Percentiles rank a stretch among this genome's conserved stretches.
These are phyloP conservation scores for Enteromius afrohamiltoni DNA, from an alignment of 2,797 vertebrate genomes.

Conservation along the genomic window DNA sequence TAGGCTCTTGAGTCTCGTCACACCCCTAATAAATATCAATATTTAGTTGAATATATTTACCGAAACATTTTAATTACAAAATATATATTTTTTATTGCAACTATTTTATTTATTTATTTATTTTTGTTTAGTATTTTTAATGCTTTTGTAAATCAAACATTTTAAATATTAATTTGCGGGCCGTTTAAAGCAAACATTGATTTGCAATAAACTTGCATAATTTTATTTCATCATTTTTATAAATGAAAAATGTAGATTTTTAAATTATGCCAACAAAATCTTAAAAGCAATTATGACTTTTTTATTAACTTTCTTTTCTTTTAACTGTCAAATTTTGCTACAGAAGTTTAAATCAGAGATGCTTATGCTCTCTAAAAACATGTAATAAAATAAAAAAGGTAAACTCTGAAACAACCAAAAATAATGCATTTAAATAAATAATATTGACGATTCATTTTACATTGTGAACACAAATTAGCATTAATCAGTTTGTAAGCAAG, in stretches of 20 bases:
- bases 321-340: not conserved
- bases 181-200: not conserved
- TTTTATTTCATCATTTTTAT: not conserved
- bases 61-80: not conserved
- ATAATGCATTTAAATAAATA: not conserved
- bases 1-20: no score
- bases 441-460: not conserved
- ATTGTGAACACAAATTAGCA: not conserved
- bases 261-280: not conserved
- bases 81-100: not conserved
- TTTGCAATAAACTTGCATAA: not conserved
- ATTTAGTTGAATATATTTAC: not conserved
- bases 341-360: not conserved
- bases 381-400: not conserved
- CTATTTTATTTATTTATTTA: not conserved
- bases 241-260: not conserved
- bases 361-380: not conserved
- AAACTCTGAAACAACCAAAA: not conserved
- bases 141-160: not conserved
- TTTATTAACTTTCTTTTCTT: no score
- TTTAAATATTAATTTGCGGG: not conserved
- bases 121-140: not conserved
- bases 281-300: not conserved
- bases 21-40: not conserved
- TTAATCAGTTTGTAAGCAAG: not conserved